phyloP scores from a whole-genome alignment of 2,888 invertebrate genomes.

The Thalpophila matura region DNA sequence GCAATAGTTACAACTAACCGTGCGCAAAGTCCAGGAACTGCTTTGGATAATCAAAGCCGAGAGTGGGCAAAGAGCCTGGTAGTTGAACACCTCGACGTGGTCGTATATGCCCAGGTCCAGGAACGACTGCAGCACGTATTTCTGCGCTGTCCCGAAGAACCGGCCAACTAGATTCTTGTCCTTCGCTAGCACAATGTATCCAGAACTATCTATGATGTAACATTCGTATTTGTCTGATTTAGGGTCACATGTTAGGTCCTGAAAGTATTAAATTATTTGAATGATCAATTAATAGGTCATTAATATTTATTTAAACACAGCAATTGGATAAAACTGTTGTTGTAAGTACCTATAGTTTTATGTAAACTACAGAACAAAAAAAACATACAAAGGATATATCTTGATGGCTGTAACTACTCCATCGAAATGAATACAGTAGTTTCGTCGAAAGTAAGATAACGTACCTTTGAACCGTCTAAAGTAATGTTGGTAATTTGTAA shows the following conservation, averaged over 20 bases:
- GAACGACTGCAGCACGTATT: slow-evolving; percentile 94
- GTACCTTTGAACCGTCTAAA: slow-evolving; percentile 69
- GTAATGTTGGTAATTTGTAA: slow-evolving; percentile 90
- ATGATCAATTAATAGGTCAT: too few relatives aligned
- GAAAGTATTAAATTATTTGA: slow-evolving; percentile 40
- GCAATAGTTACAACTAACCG: slow-evolving; percentile 65
- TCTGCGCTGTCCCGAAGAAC: slow-evolving; percentile 95
- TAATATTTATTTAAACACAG: too few relatives aligned
- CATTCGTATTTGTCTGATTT: slow-evolving; percentile 93
- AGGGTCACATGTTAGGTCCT: slow-evolving; percentile 85
- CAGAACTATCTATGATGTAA: slow-evolving; percentile 97
- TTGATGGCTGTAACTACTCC: too few relatives aligned
- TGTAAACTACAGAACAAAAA: too few relatives aligned
- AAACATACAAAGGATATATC: too few relatives aligned
- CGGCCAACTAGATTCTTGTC: slow-evolving; percentile 93
- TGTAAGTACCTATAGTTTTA: too few relatives aligned
- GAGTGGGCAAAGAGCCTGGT: slow-evolving; percentile 94
- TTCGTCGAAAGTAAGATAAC: slow-evolving; percentile 14
- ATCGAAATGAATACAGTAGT: too few relatives aligned
- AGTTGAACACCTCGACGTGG: slow-evolving; percentile 95
- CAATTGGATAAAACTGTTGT: too few relatives aligned
- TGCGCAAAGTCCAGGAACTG: slow-evolving; percentile 75
- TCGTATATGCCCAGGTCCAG: slow-evolving; percentile 93
- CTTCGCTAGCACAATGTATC: slow-evolving; percentile 94
- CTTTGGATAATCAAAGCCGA: slow-evolving; percentile 67